Percentiles rank a stretch among this genome's conserved stretches.
phyloP scores from a whole-genome alignment of 2,113 vertebrate genomes.

The Prinia subflava region DNA sequence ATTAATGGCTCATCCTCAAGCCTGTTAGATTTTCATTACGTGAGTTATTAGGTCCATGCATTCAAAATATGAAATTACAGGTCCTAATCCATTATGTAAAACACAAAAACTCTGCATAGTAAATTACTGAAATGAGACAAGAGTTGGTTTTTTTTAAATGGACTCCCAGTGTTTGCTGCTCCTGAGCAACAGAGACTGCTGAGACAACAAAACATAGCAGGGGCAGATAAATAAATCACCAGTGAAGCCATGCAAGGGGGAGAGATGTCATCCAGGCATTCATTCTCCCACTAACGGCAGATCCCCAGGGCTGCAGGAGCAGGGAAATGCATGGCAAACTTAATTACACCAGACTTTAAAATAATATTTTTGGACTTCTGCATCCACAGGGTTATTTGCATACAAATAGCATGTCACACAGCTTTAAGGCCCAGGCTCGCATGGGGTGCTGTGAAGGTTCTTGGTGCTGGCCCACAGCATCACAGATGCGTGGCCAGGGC shows the following conservation, averaged over 20 bases:
- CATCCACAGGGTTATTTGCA: conserved; percentile 49
- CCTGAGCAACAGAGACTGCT: conserved; percentile 39
- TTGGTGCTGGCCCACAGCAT: fast-evolving
- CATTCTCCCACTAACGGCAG: not conserved
- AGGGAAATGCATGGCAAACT: conserved; percentile 50
- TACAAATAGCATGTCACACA: conserved; percentile 32
- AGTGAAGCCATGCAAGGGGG: not conserved
- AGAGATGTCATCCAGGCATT: conserved; percentile 18
- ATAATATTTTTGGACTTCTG: conserved; percentile 43
- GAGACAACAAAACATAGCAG: conserved; percentile 56
- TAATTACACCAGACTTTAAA: conserved; percentile 60
- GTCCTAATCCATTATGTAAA: conserved; percentile 73
- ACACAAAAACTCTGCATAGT: conserved; percentile 57
- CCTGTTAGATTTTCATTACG: conserved; percentile 72
- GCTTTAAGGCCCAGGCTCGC: not conserved
- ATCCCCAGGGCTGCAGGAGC: conserved; percentile 20
- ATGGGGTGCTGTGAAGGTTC: not conserved
- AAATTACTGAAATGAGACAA: conserved; percentile 67
- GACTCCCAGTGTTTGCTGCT: conserved; percentile 26
- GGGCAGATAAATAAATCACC: conserved; percentile 61
- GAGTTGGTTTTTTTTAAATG: conserved; percentile 40
- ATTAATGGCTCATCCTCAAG: conserved; percentile 75
- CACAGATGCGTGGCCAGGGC: fast-evolving
- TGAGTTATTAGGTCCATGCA: conserved; percentile 70
- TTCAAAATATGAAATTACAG: conserved; percentile 71